phyloP scores from a whole-genome alignment of 2,113 vertebrate species.

The chimpanzee (Pan troglodytes) region NHGRI_mPanTro3-v2.1_pri NC_072411.2:82560001-82560500 shows the following conservation, averaged over 20 bases:
- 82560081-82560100: neutral
- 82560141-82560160: neutral
- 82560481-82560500: neutral
- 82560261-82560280: neutral
- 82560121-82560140: neutral
- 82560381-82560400: neutral
- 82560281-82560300: neutral
- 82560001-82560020: neutral
- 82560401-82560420: neutral
- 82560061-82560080: neutral
- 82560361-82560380: neutral
- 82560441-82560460: neutral
- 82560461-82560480: neutral
- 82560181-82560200: neutral
- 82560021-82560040: neutral
- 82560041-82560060: neutral
- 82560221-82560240: neutral
- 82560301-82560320: neutral
- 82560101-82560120: neutral
- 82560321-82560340: neutral
- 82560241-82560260: accelerated
- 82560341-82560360: neutral
- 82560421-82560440: neutral
- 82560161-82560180: neutral
- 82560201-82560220: neutral